Evolutionary conservation across 2,888 invertebrate genomes (phyloP).

Genomic region (Scelioninae gen. 1): DNA sequence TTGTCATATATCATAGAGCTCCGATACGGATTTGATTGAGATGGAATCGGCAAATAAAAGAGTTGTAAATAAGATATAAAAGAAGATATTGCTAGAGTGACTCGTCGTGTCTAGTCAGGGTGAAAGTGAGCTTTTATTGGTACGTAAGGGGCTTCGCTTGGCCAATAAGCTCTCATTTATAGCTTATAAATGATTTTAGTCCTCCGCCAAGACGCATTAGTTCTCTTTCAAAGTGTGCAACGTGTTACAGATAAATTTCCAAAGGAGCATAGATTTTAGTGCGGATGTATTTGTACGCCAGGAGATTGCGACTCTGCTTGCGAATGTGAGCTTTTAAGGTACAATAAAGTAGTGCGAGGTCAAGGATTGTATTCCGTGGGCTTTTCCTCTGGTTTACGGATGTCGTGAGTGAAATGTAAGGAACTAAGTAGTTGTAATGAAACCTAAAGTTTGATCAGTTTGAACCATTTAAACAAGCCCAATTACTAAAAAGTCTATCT

Average conservation of each 20-base stretch:
- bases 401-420: slow-evolving; percentile 35
- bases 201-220: slow-evolving; percentile 83
- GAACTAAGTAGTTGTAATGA: slow-evolving; percentile 15
- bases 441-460: slow-evolving; percentile 38
- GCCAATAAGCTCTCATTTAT: slow-evolving; percentile 83
- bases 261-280: slow-evolving; percentile 68
- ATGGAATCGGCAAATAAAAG: slow-evolving; percentile 84
- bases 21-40: slow-evolving; percentile 80
- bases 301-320: slow-evolving; percentile 51
- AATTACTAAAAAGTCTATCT: slow-evolving; percentile 15
- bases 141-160: slow-evolving; percentile 77
- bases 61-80: slow-evolving; percentile 83
- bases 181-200: slow-evolving; percentile 84
- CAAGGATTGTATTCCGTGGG: slow-evolving; percentile 48
- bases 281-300: slow-evolving; percentile 44
- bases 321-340: slow-evolving; percentile 78
- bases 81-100: slow-evolving; percentile 78
- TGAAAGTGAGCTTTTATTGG: slow-evolving; percentile 83
- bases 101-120: slow-evolving; percentile 81
- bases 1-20: slow-evolving; percentile 38
- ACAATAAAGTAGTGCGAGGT: slow-evolving; percentile 77
- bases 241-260: slow-evolving; percentile 72
- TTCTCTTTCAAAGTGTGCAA: slow-evolving; percentile 73
- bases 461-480: slow-evolving; percentile 14
- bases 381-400: slow-evolving; percentile 42